A percentile compares a stretch with the other conserved stretches of the same genome.
Conservation (phyloP, 2,797 vertebrate genomes). For the Periophthalmus magnuspinnatus region DNA sequence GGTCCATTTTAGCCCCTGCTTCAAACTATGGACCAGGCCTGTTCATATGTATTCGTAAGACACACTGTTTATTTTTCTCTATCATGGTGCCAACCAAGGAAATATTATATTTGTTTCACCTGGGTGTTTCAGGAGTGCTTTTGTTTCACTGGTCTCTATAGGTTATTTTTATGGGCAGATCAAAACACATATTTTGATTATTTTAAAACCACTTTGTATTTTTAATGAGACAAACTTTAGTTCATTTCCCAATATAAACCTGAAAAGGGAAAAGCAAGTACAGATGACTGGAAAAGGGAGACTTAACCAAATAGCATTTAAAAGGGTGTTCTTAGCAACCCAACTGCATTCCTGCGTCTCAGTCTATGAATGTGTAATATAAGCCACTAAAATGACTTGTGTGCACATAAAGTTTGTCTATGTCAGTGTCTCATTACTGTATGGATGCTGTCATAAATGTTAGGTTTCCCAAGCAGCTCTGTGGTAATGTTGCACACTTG, state of each 20-base stretch:
- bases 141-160: conserved; percentile 25
- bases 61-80: conserved; percentile 37
- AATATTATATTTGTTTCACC: conserved; percentile 41
- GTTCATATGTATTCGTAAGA: conserved; percentile 32
- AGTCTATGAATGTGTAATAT: conserved; percentile 28
- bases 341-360: conserved; percentile 46
- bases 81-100: conserved; percentile 68
- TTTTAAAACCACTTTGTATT: no score
- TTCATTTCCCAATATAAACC: conserved; percentile 9
- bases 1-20: conserved; percentile 21
- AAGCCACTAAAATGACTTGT: conserved; percentile 51
- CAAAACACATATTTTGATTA: conserved; percentile 12
- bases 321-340: conserved; percentile 37
- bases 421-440: conserved; percentile 58
- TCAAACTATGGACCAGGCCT: conserved; percentile 12
- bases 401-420: conserved; percentile 27
- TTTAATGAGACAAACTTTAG: not conserved
- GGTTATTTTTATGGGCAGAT: conserved; percentile 19
- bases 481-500: conserved; percentile 62
- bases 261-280: conserved; percentile 16
- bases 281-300: conserved; percentile 9
- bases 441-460: conserved; percentile 57
- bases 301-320: conserved; percentile 30
- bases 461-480: conserved; percentile 54
- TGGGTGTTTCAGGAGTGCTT: conserved; percentile 17